Conservation (phyloP, 2,113 vertebrate genomes). For the Rhinolophus sinicus region DNA sequence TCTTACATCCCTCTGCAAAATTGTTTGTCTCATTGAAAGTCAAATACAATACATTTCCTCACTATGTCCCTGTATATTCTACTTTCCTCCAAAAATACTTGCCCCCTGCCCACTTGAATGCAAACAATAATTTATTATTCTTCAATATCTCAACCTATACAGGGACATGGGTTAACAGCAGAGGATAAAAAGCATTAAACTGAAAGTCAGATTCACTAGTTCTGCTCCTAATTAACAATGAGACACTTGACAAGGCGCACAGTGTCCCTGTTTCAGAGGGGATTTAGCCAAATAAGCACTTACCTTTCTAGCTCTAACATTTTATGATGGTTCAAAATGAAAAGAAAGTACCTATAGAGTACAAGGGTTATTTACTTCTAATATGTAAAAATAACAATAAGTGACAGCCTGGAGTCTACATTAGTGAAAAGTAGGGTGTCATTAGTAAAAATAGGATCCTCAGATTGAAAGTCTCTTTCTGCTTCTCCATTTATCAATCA, state of each 20-base stretch:
- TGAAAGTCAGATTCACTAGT: background rate
- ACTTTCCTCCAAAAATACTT: background rate
- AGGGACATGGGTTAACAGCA: background rate
- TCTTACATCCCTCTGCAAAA: background rate
- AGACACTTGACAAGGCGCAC: background rate
- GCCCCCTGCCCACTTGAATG: background rate
- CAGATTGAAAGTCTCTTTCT: background rate
- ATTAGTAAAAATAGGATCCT: background rate
- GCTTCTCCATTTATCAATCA: background rate
- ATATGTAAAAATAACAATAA: background rate
- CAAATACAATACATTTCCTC: background rate
- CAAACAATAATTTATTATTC: background rate
- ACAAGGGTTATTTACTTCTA: background rate
- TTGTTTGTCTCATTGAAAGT: conserved; percentile 28
- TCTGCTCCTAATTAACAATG: background rate
- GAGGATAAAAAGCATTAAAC: background rate
- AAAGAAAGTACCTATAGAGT: background rate
- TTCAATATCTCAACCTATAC: background rate
- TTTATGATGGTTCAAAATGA: background rate
- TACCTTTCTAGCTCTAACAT: background rate
- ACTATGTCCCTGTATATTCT: background rate
- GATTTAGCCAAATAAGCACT: background rate
- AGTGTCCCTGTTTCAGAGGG: background rate
- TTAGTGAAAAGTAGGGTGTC: background rate
- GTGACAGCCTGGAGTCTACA: background rate